Evolutionary conservation across 2,888 invertebrate genomes (phyloP), one percentile per base, ranked within the genome.

Genomic region (Rotaria macrura): DNA sequence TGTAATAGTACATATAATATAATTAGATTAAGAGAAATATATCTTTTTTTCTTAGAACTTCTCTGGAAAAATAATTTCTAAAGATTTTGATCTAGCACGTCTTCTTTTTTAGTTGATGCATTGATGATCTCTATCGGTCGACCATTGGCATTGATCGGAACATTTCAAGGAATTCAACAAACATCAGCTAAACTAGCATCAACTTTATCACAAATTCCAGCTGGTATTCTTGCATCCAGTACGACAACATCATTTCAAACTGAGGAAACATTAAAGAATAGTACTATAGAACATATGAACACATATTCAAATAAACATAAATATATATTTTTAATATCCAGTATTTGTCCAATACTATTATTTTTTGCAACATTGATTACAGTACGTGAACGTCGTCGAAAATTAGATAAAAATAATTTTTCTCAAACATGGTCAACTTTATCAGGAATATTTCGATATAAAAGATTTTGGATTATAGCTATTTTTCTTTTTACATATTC

Each of bases 41-140:
- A 14, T 49, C 49, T 49, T 2, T 49, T 49, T 49, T 49, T 14
- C 14, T n/a, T 49, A 49, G 49, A 49, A 49, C 4, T 49, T 49
- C 49, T 49, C 9, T 3, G 4, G 14, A 14, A 49, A 49, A 49
- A 49, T 49, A 17, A 12, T 49, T 14, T 12, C 52, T 5, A 5
- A 5, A 23, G 23, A 52, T 0, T 14, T 52, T 5, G 23, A 52
- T 0, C 3, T 5, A n/a, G n/a, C n/a, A n/a, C n/a, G n/a, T n/a
- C n/a, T n/a, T n/a, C n/a, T n/a, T n/a, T n/a, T 79, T 79, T 43
- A 79, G 79, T 79, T 79, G 43, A 43, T 79, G 79, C 79, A 25
- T 7, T 79, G 40, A 79, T 79, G 79, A 79, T 79, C n/a, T 43
- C 79, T 10, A 25, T 43, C 20, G 79, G 79, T 43, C 40, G 43